Conservation (phyloP, 2,888 invertebrate species). For the Drosophila differens region DNA sequence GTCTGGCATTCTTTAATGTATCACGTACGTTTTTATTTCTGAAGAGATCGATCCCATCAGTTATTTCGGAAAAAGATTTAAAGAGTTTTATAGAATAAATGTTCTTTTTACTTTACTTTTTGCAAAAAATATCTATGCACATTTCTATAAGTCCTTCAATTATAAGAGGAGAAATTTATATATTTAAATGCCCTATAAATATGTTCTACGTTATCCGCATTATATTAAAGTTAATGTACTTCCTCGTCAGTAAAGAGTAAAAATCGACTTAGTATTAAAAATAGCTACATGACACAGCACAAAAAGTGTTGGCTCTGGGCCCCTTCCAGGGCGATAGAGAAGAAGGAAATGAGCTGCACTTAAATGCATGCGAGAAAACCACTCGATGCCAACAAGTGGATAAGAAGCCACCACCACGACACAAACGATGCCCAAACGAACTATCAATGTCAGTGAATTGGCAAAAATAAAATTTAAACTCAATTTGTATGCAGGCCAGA, state of each 20-base stretch:
- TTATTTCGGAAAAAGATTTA: background rate
- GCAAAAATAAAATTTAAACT: constrained; percentile 76
- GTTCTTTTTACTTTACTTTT: too few relatives aligned
- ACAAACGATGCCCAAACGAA: constrained; percentile 81
- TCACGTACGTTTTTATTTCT: background rate
- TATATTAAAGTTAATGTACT: background rate
- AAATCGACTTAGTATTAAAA: constrained; percentile 58
- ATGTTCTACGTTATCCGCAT: background rate
- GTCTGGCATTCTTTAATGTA: background rate
- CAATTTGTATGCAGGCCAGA: constrained; percentile 77
- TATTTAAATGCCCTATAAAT: background rate
- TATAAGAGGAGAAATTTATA: background rate
- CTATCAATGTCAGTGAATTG: constrained; percentile 82
- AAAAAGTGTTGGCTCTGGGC: constrained; percentile 43
- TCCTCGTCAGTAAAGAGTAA: constrained; percentile 11
- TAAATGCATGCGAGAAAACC: constrained; percentile 79
- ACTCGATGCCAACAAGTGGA: constrained; percentile 82
- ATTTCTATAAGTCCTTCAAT: background rate
- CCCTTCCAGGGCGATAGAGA: constrained; percentile 65
- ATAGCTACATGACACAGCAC: constrained; percentile 70
- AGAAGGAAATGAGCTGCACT: constrained; percentile 81
- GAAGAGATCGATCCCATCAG: background rate
- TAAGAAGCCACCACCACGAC: constrained; percentile 81
- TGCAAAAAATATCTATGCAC: too few relatives aligned
- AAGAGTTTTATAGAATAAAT: background rate